Conservation (phyloP, 1,140 invertebrate species). For the Lanistes nyassanus region DNA sequence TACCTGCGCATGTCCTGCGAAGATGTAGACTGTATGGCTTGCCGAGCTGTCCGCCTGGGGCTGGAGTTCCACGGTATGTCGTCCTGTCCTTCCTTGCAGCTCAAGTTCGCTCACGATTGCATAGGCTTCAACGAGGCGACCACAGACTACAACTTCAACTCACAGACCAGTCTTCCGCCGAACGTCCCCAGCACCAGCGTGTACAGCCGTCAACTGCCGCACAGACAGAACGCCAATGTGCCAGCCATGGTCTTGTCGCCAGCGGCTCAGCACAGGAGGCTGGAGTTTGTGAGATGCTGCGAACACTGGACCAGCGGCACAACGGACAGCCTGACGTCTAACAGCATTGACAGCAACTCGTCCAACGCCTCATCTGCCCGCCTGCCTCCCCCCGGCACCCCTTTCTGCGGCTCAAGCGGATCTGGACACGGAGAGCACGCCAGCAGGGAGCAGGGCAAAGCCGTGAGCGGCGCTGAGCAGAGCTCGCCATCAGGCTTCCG, state of each 20-base stretch:
- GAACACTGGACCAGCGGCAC: slow-evolving; percentile 7
- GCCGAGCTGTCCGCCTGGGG: slow-evolving; percentile 24
- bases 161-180: not conserved
- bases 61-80: slow-evolving; percentile 18
- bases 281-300: slow-evolving; percentile 6
- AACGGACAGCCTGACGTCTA: slow-evolving; percentile 9
- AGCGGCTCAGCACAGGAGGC: slow-evolving; percentile 5
- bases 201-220: not conserved
- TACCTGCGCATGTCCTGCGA: slow-evolving; percentile 31
- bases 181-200: not conserved
- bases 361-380: not conserved
- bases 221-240: not conserved
- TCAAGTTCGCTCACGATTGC: not conserved
- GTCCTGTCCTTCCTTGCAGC: slow-evolving; percentile 27
- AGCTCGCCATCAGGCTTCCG: slow-evolving; percentile 12
- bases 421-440: not conserved
- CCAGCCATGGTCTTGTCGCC: not conserved
- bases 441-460: not conserved
- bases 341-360: slow-evolving; percentile 14
- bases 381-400: too few species aligned
- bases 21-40: slow-evolving; percentile 33
- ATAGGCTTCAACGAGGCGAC: not conserved
- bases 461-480: not conserved
- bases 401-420: not conserved
- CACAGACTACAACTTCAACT: slow-evolving; percentile 22